Evolutionary conservation across 1,140 invertebrate species (phyloP).

Genomic region (Tetramorium parvispinum): DNA sequence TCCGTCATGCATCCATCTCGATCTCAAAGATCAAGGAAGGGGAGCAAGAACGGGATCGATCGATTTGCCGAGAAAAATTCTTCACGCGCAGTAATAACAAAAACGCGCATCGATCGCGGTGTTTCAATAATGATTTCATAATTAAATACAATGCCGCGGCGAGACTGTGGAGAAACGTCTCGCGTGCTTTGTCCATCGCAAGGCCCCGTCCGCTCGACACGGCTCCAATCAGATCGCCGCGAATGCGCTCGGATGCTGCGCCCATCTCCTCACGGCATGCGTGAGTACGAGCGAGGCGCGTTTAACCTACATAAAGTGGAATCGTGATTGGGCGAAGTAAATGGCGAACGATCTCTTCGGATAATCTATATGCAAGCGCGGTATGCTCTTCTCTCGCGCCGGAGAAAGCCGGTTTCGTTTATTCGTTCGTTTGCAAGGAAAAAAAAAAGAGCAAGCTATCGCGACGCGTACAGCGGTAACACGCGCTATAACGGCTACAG

Average conservation of each 20-base stretch:
- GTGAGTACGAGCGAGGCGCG: conserved; percentile 36
- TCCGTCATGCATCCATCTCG: background rate
- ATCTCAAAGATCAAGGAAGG: background rate
- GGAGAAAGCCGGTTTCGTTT: conserved; percentile 55
- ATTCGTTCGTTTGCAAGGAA: conserved; percentile 86
- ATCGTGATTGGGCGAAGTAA: conserved; percentile 66
- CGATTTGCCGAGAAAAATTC: background rate
- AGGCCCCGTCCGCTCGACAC: background rate
- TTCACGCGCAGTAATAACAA: background rate
- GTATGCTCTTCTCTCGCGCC: background rate
- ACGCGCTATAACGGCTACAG: background rate
- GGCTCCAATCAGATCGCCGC: conserved; percentile 30
- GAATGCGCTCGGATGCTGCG: conserved; percentile 48
- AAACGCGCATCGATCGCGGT: background rate
- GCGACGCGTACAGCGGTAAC: background rate
- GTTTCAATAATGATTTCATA: background rate
- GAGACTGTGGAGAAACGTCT: background rate
- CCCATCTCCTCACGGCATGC: conserved; percentile 35
- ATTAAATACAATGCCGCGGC: background rate
- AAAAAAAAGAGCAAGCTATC: background rate
- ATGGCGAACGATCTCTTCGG: conserved; percentile 64
- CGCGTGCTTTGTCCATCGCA: conserved; percentile 8
- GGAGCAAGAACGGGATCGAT: background rate
- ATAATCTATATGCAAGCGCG: conserved; percentile 62
- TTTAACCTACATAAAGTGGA: conserved; percentile 68